Conservation (phyloP, 2,113 vertebrate species). For the Megalops atlanticus region DNA sequence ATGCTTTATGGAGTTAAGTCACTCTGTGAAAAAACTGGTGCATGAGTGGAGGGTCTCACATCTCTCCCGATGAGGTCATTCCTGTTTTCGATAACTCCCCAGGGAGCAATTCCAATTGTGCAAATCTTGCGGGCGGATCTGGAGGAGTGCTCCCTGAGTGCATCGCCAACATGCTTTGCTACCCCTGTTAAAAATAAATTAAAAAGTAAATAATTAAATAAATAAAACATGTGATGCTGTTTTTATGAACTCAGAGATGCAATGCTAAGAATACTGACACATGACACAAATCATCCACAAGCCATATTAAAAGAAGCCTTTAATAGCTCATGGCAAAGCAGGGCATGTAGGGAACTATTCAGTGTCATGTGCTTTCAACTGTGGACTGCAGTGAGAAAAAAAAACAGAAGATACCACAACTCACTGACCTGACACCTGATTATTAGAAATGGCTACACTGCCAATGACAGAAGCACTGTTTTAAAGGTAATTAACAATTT, state of each 20-base stretch:
- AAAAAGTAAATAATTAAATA: neutral
- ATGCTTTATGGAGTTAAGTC: neutral
- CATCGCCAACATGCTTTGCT: conserved; percentile 97
- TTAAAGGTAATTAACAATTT: neutral
- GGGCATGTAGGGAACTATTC: neutral
- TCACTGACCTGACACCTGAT: neutral
- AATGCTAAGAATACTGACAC: neutral
- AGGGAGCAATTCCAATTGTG: conserved; percentile 94
- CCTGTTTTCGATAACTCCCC: conserved; percentile 98
- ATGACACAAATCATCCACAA: neutral
- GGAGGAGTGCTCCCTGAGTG: conserved; percentile 92
- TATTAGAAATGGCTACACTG: neutral
- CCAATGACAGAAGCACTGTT: neutral
- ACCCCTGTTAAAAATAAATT: conserved; percentile 81
- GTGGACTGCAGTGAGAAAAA: no score
- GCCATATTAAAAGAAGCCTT: no score
- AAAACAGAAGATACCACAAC: neutral
- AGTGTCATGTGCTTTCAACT: neutral
- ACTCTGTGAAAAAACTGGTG: neutral
- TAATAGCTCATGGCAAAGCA: no score
- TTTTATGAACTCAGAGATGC: no score
- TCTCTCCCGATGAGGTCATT: conserved; percentile 97
- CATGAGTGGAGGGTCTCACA: conserved; percentile 72
- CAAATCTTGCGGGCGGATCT: conserved; percentile 96
- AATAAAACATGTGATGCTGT: neutral